These are phyloP conservation scores for Phalacrocorax pelagicus DNA, from an alignment of 2,113 vertebrate species.

Conservation along the genomic window DNA sequence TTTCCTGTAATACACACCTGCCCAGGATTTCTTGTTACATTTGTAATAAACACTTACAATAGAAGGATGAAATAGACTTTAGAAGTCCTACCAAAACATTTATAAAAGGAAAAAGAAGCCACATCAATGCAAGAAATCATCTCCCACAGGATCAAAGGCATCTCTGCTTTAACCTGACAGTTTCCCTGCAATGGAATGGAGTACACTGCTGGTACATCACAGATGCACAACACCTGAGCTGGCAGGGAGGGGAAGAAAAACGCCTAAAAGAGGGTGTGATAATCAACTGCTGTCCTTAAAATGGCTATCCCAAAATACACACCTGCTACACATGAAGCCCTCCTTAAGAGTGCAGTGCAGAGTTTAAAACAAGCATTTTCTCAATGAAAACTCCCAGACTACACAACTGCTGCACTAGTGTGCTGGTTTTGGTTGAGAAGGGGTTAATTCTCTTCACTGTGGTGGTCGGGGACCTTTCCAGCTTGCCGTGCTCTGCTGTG, in stretches of 20 bases:
- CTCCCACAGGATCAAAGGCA: slow-evolving; percentile 47
- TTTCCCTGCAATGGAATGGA: neutral
- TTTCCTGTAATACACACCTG: slow-evolving; percentile 20
- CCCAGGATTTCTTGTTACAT: slow-evolving; percentile 41
- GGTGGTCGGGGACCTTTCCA: no score
- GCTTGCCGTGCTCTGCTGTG: no score
- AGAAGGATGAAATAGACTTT: slow-evolving; percentile 61
- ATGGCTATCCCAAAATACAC: neutral
- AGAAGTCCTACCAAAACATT: slow-evolving; percentile 60
- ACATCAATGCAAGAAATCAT: slow-evolving; percentile 46
- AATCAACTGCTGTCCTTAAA: neutral
- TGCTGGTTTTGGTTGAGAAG: no score
- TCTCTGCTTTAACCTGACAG: slow-evolving; percentile 56
- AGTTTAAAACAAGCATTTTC: neutral
- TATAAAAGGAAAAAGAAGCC: slow-evolving; percentile 62
- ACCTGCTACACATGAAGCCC: slow-evolving; percentile 18
- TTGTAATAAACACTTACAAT: slow-evolving; percentile 72
- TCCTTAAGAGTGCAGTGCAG: neutral
- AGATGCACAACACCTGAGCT: slow-evolving; percentile 43
- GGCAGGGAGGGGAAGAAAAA: neutral
- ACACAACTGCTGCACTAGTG: neutral
- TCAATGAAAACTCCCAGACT: neutral
- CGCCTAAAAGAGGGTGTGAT: neutral
- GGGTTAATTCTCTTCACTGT: no score
- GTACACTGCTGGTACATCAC: neutral